Percentiles rank a stretch among this genome's conserved stretches.
Evolutionary conservation across 2,113 vertebrate species (phyloP).

Genomic region (Nematolebias whitei): DNA sequence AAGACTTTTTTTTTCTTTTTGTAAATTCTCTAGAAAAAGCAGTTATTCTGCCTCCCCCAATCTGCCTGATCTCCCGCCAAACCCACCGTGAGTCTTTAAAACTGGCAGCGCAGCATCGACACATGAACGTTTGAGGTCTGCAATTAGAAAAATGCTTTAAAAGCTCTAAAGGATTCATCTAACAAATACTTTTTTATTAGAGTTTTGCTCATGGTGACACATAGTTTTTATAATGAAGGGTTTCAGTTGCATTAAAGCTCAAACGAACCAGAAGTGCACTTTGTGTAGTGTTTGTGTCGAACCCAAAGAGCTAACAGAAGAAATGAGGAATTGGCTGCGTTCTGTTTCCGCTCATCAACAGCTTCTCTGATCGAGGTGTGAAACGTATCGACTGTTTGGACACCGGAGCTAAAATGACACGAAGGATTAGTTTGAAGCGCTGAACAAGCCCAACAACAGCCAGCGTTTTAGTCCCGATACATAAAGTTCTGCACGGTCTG

Average conservation of each 20-base stretch:
- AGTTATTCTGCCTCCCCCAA: constrained; percentile 3
- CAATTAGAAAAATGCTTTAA: no score
- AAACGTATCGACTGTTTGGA: neutral
- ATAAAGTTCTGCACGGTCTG: no score
- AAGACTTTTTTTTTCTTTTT: neutral
- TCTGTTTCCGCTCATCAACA: constrained; percentile 7
- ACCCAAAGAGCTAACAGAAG: neutral
- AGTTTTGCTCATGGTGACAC: no score
- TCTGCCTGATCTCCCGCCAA: neutral
- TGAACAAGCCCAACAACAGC: no score
- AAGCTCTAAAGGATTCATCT: no score
- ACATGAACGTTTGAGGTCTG: no score
- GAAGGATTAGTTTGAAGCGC: no score
- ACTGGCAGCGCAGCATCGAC: no score
- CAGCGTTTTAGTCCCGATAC: no score
- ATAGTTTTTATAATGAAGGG: neutral
- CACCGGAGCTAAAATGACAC: no score
- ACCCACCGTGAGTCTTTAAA: neutral
- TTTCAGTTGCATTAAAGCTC: neutral
- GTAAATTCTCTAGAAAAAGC: constrained; percentile 14
- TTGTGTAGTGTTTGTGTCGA: no score
- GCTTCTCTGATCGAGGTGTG: constrained; percentile 6
- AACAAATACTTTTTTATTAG: no score
- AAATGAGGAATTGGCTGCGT: constrained; percentile 42
- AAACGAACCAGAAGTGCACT: neutral